Evolutionary conservation across 2,888 invertebrate genomes (phyloP), one percentile per base, ranked within the genome.

Genomic region (Nemoura dubitans): DNA sequence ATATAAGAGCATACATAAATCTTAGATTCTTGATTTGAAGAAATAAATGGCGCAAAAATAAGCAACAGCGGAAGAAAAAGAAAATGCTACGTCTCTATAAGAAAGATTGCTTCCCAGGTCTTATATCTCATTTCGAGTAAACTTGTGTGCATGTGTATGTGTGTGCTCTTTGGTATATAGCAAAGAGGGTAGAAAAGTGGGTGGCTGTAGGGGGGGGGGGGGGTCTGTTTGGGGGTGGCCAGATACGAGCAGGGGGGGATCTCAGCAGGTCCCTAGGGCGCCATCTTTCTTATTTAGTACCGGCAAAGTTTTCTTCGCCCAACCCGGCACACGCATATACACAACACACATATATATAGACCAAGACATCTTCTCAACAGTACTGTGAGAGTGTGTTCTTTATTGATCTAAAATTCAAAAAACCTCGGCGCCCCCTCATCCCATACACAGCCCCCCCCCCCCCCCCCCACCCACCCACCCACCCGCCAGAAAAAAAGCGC

Each of bases 1-100:
- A 26, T 26, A 28, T 78, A 78, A 78, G 10, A 78, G 78, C 78
- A 28, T 14, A 26, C 78, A 78, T 78, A 78, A 78, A 78, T 78
- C 78, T 25, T 78, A n/a, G 27, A 78, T 78, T n/a, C 78, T 26
- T 16, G 78, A 78, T 26, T 21, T 78, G 27, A 78, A 27, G 28
- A 78, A 78, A 78, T 78, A 78, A 78, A 78, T 78, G 78, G 28
- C 3, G 78, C 78, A 26, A 25, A 78, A 28, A 59, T 59, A 14
- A 59, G 59, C 3, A 59, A 59, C 59, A 59, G 14, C 59, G 21
- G 6, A 59, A 59, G 21, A 59, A 16, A 21, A 59, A 59, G 59
- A 59, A 59, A 59, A 7, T 59, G 36, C 16, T 59, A 36, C 59
- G 10, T 59, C 59, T 21, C 21, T 59, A 36, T 36, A 59, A 59